Evolutionary conservation across 2,797 vertebrate species (phyloP).

Genomic region (Aquila chrysaetos): DNA sequence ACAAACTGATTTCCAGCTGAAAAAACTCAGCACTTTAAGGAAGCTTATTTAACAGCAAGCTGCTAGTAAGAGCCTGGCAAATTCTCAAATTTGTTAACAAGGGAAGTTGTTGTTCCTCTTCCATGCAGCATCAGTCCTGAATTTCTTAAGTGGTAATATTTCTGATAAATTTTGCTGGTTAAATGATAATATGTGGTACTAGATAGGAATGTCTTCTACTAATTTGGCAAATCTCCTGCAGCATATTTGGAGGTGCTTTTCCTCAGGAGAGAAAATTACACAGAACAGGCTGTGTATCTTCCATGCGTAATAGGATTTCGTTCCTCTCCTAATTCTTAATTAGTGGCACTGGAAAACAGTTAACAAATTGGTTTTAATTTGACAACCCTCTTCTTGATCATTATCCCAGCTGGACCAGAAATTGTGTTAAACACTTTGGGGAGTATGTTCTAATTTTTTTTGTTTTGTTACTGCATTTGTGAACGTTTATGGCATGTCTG

Average conservation of each 20-base stretch:
- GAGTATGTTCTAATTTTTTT: neutral
- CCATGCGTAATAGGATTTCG: neutral
- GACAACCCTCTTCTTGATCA: neutral
- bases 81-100: conserved; percentile 36
- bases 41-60: conserved; percentile 48
- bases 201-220: neutral
- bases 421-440: neutral
- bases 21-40: neutral
- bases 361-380: conserved; percentile 24
- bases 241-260: neutral
- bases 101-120: conserved; percentile 36
- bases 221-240: neutral
- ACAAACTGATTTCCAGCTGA: neutral
- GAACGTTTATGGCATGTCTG: neutral
- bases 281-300: neutral
- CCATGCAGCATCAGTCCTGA: neutral
- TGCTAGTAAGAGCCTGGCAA: conserved; percentile 48
- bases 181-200: neutral
- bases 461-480: neutral
- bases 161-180: neutral
- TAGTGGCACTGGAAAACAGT: neutral
- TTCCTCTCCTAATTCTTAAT: conserved; percentile 10
- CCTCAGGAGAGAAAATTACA: neutral
- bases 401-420: conserved; percentile 7
- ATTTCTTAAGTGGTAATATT: neutral